A percentile compares a stretch with the other conserved stretches of the same genome.
These are phyloP conservation scores for Anhinga anhinga DNA, from an alignment of 2,113 vertebrate genomes.

Conservation along the genomic window DNA sequence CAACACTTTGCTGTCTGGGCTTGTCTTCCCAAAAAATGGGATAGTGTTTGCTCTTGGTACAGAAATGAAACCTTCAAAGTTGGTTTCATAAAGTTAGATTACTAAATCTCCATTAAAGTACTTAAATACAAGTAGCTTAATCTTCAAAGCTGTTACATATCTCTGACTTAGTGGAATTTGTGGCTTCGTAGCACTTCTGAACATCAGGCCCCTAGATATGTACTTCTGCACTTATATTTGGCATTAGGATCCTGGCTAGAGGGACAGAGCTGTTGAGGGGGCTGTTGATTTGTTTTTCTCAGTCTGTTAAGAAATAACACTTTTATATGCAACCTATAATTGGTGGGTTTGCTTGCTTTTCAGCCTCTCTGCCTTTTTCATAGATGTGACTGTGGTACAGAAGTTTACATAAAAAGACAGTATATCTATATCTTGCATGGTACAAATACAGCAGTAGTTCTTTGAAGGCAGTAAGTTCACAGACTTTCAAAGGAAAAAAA, in stretches of 20 bases:
- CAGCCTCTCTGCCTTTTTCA: neutral
- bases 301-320: neutral
- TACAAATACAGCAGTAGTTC: neutral
- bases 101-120: neutral
- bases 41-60: neutral
- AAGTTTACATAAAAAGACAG: neutral
- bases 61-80: neutral
- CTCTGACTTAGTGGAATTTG: neutral
- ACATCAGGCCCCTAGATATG: neutral
- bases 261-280: neutral
- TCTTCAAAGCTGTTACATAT: neutral
- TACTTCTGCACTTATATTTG: neutral
- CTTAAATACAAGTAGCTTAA: neutral
- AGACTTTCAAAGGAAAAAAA: neutral
- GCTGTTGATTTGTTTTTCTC: neutral
- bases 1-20: neutral
- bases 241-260: neutral
- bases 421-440: neutral
- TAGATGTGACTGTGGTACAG: neutral
- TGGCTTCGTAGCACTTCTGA: neutral
- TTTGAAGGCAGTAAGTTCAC: neutral
- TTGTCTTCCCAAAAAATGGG: neutral
- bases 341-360: neutral
- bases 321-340: neutral
- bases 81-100: neutral